phyloP scores from a whole-genome alignment of 23 tunicate genomes.

The Pegea sp. region DNA sequence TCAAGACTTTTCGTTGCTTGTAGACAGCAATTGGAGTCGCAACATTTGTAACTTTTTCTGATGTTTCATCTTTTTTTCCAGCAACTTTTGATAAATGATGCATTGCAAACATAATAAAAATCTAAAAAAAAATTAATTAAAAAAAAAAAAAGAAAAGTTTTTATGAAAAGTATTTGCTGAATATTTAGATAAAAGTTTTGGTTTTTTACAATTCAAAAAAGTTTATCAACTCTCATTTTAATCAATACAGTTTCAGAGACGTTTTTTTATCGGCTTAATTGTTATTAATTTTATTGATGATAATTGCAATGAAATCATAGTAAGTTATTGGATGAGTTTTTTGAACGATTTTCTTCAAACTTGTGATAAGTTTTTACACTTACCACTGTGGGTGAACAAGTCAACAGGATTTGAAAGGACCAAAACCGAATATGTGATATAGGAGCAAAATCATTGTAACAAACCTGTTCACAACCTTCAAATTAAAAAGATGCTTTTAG shows the following conservation, averaged over 20 bases:
- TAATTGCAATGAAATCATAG: not conserved
- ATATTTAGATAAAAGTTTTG: not conserved
- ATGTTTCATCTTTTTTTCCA: not conserved
- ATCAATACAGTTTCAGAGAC: too few relatives aligned
- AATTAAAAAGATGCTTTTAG: constrained; percentile 2
- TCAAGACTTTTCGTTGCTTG: not conserved
- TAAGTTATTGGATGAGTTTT: too few relatives aligned
- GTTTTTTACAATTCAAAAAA: not conserved
- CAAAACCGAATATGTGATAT: constrained; percentile 83
- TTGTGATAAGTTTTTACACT: constrained; percentile 3
- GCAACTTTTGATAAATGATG: constrained; percentile 8
- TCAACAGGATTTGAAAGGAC: constrained; percentile 73
- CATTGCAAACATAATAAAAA: constrained; percentile 68
- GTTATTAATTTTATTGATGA: not conserved
- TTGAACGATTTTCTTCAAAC: not conserved
- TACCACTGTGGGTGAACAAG: constrained; percentile 56
- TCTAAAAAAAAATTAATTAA: constrained; percentile 9
- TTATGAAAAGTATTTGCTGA: not conserved
- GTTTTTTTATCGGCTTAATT: not conserved
- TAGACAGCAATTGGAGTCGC: not conserved
- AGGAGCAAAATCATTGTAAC: constrained; percentile 72
- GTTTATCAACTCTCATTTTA: too few relatives aligned
- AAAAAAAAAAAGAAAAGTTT: not conserved
- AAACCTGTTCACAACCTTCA: constrained; percentile 75
- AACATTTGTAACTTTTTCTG: not conserved